phyloP scores from a whole-genome alignment of 1,140 invertebrate genomes.

The Lineus longissimus region DNA sequence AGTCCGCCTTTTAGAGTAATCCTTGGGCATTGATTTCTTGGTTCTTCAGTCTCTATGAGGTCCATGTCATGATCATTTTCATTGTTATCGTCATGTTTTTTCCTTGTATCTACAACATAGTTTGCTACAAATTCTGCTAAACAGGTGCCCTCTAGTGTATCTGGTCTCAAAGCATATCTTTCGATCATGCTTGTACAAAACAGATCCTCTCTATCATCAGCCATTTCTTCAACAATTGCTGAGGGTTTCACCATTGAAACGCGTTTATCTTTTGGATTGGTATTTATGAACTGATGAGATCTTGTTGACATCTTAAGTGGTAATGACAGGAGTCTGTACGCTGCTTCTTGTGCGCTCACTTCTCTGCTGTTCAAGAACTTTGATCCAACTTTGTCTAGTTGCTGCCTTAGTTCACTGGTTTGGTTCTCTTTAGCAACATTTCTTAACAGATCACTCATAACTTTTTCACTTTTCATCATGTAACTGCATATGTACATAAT shows the following conservation, averaged over 20 bases:
- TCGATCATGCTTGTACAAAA: conserved; percentile 1
- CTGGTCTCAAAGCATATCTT: not conserved
- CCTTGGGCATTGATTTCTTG: not conserved
- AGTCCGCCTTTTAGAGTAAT: not conserved
- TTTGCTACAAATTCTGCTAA: not conserved
- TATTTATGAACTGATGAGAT: not conserved
- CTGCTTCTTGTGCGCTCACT: conserved; percentile 26
- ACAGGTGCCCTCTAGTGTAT: not conserved
- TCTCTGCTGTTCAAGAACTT: conserved; percentile 17
- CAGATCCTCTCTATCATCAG: not conserved
- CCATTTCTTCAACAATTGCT: not conserved
- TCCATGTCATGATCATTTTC: not conserved
- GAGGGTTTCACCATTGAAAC: not conserved
- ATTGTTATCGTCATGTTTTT: not conserved
- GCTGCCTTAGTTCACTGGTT: not conserved
- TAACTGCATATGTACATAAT: not conserved
- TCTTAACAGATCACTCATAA: not conserved
- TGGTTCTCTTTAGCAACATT: not conserved
- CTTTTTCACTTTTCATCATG: not conserved
- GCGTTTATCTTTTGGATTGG: not conserved
- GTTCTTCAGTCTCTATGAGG: not conserved
- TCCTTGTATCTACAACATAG: not conserved
- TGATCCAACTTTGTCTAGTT: not conserved
- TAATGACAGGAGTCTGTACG: conserved; percentile 20
- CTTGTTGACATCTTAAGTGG: conserved; percentile 9